These are phyloP conservation scores for Sisyra nigra DNA, from an alignment of 2,888 invertebrate genomes.

Conservation along the genomic window DNA sequence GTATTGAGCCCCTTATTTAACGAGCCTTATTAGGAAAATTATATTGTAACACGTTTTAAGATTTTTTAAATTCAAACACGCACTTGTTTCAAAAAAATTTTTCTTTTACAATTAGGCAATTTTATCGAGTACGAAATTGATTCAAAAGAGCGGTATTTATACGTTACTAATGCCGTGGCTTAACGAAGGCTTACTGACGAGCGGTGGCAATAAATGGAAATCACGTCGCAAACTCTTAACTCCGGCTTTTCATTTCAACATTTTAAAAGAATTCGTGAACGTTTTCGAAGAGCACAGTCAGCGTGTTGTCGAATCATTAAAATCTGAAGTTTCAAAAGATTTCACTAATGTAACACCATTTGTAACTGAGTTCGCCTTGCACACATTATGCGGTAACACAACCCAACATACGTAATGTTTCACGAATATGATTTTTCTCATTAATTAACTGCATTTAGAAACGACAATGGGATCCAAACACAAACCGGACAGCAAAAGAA, in stretches of 20 bases:
- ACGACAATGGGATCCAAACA: constrained; percentile 7
- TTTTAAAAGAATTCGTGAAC: constrained; percentile 24
- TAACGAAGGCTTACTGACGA: constrained; percentile 1
- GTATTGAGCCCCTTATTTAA: too few species aligned
- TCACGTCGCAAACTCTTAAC: constrained; percentile 28
- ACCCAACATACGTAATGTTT: not conserved
- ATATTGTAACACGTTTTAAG: too few species aligned
- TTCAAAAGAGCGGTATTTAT: not conserved
- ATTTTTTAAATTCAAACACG: too few species aligned
- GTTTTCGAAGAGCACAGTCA: constrained; percentile 25
- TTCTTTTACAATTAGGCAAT: not conserved
- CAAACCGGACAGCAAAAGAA: not conserved
- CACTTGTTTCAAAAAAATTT: not conserved
- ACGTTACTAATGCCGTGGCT: not conserved
- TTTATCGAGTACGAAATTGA: not conserved
- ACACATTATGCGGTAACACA: constrained; percentile 33
- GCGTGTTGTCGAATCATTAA: constrained; percentile 21
- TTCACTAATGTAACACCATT: constrained; percentile 29
- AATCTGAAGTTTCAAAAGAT: constrained; percentile 15
- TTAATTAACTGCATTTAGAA: constrained; percentile 6
- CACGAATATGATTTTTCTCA: not conserved
- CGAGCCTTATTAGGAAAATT: too few species aligned
- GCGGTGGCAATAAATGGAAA: constrained; percentile 24
- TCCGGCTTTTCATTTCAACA: constrained; percentile 30
- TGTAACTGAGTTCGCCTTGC: constrained; percentile 32